These are phyloP conservation scores for Sceloporus tristichus DNA, from an alignment of 2,113 vertebrate genomes.

Conservation along the genomic window DNA sequence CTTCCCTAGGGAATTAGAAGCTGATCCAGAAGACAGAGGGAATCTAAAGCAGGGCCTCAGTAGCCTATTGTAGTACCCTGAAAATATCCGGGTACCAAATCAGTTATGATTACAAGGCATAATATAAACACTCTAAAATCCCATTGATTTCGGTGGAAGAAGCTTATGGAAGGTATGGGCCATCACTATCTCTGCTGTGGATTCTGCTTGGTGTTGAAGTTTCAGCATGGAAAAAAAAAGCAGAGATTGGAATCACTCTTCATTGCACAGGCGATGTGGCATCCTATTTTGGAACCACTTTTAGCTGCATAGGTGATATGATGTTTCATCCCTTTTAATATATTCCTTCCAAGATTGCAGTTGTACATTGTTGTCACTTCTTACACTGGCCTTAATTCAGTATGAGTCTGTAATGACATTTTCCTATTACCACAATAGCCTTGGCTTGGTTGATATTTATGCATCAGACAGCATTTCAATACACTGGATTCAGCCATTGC, in stretches of 20 bases:
- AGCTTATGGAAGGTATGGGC: background rate
- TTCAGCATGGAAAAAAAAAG: constrained; percentile 11
- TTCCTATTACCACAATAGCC: background rate
- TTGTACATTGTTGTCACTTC: background rate
- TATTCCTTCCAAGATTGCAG: background rate
- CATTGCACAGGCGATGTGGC: background rate
- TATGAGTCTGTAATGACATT: constrained; percentile 2
- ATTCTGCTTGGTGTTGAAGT: background rate
- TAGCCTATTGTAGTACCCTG: too few relatives aligned
- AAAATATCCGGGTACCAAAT: too few relatives aligned
- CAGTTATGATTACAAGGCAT: too few relatives aligned
- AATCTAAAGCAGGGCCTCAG: too few relatives aligned
- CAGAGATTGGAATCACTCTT: background rate
- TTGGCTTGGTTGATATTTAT: constrained; percentile 22
- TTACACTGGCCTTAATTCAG: background rate
- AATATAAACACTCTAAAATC: background rate
- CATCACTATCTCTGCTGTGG: background rate
- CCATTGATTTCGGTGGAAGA: background rate
- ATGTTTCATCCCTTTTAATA: background rate
- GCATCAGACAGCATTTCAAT: constrained; percentile 40
- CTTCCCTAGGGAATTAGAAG: too few relatives aligned
- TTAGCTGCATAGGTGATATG: background rate
- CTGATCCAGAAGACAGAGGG: too few relatives aligned
- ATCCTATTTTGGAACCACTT: background rate
- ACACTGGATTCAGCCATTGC: constrained; percentile 13